Base-by-base conservation (phyloP, 2,113 vertebrate genomes). In the Dolichallabes microphthalmus region DNA sequence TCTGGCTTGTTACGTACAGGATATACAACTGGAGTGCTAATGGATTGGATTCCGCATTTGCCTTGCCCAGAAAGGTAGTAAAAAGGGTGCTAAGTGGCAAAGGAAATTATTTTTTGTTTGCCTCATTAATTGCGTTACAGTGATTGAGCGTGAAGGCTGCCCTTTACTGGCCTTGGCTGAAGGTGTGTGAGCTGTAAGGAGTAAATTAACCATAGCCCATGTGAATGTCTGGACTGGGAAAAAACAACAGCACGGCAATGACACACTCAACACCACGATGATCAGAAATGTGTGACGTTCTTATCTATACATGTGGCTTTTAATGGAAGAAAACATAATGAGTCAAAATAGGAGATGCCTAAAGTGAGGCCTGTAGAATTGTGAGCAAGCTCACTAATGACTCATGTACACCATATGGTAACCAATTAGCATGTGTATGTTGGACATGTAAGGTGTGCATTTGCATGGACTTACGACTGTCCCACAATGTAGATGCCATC, bases 81-180 rank as follows among this genome's bases (percentile, higher is more conserved):
- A 77, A 85, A 83, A 74, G 86, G 61, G 61, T 75, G 74, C 73
- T 85, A 77, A 85, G 82, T 78, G 52, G 79, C 52, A 76, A 77
- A 85, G 63, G 85, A 76, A 74, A 64, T 82, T 66, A 75, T 82
- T 86, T 85, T 86, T 82, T 63, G 69, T 80, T 86, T 30, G 50
- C 85, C 85, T 76, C 71, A 81, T 86, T 86, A 86, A 86, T 81
- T 86, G 85, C 75, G 85, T 86, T 82, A 86, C 85, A 53, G 69
- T 75, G 69, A 82, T 82, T 64, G 30, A 86, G 71, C 27, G 76
- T 71, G 73, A 86, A 86, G 85, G 45, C 78, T 86, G 69, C 79
- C 85, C 85, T 74, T 76, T 74, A 76, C 75, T 57, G 35, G 79
- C 79, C 60, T 86, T 86, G 85, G 85, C 85, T 86, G 60, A 64